phyloP scores from a whole-genome alignment of 2,113 vertebrate species.

The Myrmecophaga tridactyla region DNA sequence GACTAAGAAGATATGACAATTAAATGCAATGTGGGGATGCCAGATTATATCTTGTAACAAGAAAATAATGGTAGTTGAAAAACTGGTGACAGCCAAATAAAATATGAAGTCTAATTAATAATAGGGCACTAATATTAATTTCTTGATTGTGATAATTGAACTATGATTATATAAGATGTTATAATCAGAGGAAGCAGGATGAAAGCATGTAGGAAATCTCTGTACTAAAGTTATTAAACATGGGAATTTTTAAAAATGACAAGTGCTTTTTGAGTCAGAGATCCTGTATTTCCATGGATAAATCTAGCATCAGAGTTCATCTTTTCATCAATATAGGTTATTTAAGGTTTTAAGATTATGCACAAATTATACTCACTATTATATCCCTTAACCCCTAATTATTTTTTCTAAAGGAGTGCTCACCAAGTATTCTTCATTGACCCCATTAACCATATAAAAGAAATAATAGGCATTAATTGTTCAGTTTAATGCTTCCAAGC shows the following conservation, averaged over 20 bases:
- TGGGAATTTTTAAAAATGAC: neutral
- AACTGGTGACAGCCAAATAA: neutral
- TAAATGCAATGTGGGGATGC: neutral
- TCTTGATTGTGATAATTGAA: neutral
- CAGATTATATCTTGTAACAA: neutral
- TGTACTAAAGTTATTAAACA: neutral
- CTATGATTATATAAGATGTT: neutral
- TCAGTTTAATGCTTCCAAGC: neutral
- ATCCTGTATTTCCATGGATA: neutral
- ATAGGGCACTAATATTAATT: neutral
- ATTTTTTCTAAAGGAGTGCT: neutral
- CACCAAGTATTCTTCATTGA: neutral
- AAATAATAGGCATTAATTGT: neutral
- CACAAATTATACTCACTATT: neutral
- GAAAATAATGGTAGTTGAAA: neutral
- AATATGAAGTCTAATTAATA: neutral
- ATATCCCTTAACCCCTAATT: neutral
- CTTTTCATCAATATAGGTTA: neutral
- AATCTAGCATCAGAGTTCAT: neutral
- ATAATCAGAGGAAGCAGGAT: neutral
- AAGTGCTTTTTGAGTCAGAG: neutral
- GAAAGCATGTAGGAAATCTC: neutral
- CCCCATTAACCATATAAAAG: neutral
- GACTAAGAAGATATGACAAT: neutral
- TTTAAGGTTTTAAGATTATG: neutral